phyloP scores from a whole-genome alignment of 2,113 vertebrate species.

The Colinus virginianus region DNA sequence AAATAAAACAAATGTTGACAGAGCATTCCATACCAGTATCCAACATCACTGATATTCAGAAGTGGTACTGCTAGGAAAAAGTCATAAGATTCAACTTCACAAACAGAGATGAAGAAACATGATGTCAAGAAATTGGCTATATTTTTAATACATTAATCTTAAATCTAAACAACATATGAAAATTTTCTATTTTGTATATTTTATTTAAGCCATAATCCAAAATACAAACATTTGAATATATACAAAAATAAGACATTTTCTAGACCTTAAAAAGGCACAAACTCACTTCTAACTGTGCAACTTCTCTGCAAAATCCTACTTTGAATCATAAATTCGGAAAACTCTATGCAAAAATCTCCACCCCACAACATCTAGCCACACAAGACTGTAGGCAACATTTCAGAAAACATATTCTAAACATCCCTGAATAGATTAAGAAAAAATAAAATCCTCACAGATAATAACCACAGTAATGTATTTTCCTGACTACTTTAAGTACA shows the following conservation, averaged over 20 bases:
- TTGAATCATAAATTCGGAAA: background rate
- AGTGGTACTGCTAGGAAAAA: background rate
- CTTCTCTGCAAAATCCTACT: background rate
- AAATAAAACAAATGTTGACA: background rate
- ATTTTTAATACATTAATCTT: background rate
- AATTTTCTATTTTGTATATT: background rate
- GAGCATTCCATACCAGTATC: background rate
- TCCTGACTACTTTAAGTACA: background rate
- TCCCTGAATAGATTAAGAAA: slow-evolving; percentile 23
- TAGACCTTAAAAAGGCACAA: slow-evolving; percentile 36
- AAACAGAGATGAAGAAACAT: background rate
- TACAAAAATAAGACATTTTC: slow-evolving; percentile 70
- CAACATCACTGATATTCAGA: background rate
- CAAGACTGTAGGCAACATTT: background rate
- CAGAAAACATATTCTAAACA: background rate
- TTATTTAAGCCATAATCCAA: slow-evolving; percentile 72
- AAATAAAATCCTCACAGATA: background rate
- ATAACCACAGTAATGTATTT: background rate
- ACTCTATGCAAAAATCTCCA: background rate
- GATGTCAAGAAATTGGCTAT: background rate
- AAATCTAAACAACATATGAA: background rate
- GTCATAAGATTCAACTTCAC: background rate
- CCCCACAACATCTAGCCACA: background rate
- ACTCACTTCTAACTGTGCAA: background rate
- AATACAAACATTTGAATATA: slow-evolving; percentile 54